Evolutionary conservation across 64 coral and sea anemone species (phyloP), one percentile per base, ranked within the genome.

Genomic region (Pocillopora damicornis): DNA sequence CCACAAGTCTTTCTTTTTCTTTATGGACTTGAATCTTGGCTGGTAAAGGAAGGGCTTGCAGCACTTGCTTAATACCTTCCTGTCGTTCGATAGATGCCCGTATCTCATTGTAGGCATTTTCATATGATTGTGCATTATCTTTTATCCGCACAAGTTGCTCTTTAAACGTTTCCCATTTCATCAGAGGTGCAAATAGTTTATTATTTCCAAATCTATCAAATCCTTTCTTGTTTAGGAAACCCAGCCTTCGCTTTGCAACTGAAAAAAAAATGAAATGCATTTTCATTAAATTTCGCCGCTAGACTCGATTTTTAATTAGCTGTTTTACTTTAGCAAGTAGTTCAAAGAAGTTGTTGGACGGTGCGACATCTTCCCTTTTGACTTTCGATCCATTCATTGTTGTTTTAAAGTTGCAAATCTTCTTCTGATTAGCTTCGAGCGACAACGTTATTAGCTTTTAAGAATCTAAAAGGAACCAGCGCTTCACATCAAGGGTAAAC

Each of bases 141-240:
- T 51, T 86, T 8, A 86, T 71, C 9, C 4, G 16, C 20, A 36
- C 45, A 22, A 71, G 63, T 13, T 68, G 2, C 0, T 37, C 9
- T 51, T 86, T 86, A 10, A 71, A 37, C 5, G 82, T 17, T 25
- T 86, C 82, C 63, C 63, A 86, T 37, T 67, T 73, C 13, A 72
- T 86, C 26, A 66, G 64, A 35, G 82, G 82, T 5, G 82, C 82
- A 25, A 86, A 86, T n/a, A 86, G 15, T 17, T 86, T 15, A 71
- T 86, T 86, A 9, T 13, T 86, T 86, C 82, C 82, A 86, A 86
- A 86, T 15, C 62, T 71, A 36, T 86, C 82, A 51, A 68, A 86
- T 13, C 68, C 82, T 0, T 86, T 51, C 72, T 71, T 72, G 42
- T 86, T 72, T 12, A 86, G 26, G 72, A 86, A 86, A 18, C 25